Evolutionary conservation across 2,888 invertebrate genomes (phyloP).

Genomic region (Villa cingulata): DNA sequence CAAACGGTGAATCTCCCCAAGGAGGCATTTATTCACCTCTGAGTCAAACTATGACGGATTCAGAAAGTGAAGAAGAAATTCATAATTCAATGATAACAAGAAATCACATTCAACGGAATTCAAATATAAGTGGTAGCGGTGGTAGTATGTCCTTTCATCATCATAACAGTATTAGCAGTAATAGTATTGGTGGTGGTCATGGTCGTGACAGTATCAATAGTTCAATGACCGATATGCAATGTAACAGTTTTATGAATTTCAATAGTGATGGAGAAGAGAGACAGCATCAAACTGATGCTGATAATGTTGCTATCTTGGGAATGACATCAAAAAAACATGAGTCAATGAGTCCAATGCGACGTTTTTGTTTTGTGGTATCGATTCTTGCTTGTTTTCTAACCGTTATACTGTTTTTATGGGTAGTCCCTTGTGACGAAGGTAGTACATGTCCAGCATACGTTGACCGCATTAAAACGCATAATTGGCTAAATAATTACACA

Average conservation of each 20-base stretch:
- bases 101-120: conserved; percentile 18
- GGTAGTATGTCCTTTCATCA: conserved; percentile 20
- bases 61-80: conserved; percentile 61
- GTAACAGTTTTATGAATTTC: conserved; percentile 25
- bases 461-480: conserved; percentile 46
- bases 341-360: conserved; percentile 52
- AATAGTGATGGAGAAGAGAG: conserved; percentile 31
- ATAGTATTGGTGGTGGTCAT: background rate
- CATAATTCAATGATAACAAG: conserved; percentile 21
- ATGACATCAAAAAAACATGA: conserved; percentile 22
- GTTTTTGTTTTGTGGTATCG: conserved; percentile 54
- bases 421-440: conserved; percentile 58
- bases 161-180: background rate
- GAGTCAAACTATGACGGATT: conserved; percentile 63
- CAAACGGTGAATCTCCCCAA: conserved; percentile 36
- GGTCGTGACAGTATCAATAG: background rate
- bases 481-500: conserved; percentile 54
- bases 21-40: conserved; percentile 58
- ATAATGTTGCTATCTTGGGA: conserved; percentile 34
- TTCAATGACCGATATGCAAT: conserved; percentile 8
- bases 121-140: too few relatives aligned
- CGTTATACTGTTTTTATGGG: conserved; percentile 59
- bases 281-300: conserved; percentile 27
- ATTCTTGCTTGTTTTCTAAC: conserved; percentile 56
- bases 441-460: conserved; percentile 46